phyloP scores from a whole-genome alignment of 2,888 invertebrate species.

The Drosophila emarginata region DNA sequence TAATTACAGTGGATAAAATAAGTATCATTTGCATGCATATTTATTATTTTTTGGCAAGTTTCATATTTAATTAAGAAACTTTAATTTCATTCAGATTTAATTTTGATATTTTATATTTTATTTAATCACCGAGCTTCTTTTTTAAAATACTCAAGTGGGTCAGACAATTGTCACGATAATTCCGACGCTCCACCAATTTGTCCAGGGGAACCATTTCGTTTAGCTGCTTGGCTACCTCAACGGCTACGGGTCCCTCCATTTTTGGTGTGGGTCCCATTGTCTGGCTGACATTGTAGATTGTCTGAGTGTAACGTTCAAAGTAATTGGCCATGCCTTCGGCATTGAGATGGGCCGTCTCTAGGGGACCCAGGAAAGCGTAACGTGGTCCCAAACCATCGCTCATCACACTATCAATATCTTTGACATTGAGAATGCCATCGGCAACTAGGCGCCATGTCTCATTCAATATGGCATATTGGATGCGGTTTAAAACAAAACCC shows the following conservation, averaged over 20 bases:
- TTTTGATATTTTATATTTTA: slow-evolving; percentile 10
- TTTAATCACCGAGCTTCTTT: slow-evolving; percentile 85
- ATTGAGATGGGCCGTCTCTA: slow-evolving; percentile 97
- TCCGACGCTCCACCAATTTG: slow-evolving; percentile 88
- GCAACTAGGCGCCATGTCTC: slow-evolving; percentile 95
- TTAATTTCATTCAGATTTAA: background rate
- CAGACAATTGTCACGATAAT: slow-evolving; percentile 92
- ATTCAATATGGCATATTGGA: slow-evolving; percentile 96
- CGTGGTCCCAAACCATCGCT: slow-evolving; percentile 96
- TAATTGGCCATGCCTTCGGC: slow-evolving; percentile 91
- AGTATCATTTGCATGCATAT: background rate
- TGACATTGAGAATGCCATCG: slow-evolving; percentile 91
- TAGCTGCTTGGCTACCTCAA: slow-evolving; percentile 88
- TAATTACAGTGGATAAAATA: background rate
- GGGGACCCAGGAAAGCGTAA: slow-evolving; percentile 96
- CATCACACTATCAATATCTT: slow-evolving; percentile 96
- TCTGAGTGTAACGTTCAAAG: slow-evolving; percentile 86
- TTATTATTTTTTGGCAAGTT: background rate
- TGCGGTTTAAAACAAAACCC: slow-evolving; percentile 96
- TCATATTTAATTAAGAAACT: background rate
- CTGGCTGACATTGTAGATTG: slow-evolving; percentile 86
- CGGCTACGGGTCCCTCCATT: slow-evolving; percentile 87
- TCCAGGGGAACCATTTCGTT: slow-evolving; percentile 89
- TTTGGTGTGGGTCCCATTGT: slow-evolving; percentile 90
- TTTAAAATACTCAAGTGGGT: slow-evolving; percentile 91